phyloP scores from a whole-genome alignment of 2,797 vertebrate genomes.

The Benthosema pterotum region DNA sequence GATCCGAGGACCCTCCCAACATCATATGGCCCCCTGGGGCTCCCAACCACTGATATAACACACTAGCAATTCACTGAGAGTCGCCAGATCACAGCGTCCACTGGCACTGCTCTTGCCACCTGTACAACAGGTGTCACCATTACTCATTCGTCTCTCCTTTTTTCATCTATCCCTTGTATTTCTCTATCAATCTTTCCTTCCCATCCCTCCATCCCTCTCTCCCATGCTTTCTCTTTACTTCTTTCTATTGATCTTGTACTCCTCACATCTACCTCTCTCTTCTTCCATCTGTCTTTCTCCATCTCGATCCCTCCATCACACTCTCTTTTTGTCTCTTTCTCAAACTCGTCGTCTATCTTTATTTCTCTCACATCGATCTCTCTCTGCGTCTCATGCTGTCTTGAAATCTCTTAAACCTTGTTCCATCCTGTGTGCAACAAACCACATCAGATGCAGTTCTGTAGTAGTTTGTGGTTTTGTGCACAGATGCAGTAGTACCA shows the following conservation, averaged over 20 bases:
- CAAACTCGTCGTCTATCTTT: neutral
- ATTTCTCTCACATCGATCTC: neutral
- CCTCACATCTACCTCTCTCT: conserved; percentile 16
- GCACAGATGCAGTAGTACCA: neutral
- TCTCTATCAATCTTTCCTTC: neutral
- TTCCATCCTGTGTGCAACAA: too few species aligned
- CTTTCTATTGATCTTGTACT: neutral
- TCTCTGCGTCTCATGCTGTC: conserved; percentile 4
- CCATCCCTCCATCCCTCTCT: conserved; percentile 16
- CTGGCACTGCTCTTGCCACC: conserved; percentile 31
- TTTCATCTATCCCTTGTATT: neutral
- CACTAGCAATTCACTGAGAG: conserved; percentile 43
- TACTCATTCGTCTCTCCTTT: neutral
- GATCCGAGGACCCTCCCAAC: too few species aligned
- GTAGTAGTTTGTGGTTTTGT: too few species aligned
- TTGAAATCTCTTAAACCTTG: conserved; percentile 38
- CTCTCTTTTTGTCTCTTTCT: neutral
- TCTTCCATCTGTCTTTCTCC: conserved; percentile 10
- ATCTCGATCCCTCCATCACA: neutral
- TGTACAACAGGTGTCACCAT: neutral
- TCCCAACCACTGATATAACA: conserved; percentile 5
- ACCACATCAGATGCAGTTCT: too few species aligned
- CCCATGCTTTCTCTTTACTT: neutral
- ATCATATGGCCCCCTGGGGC: too few species aligned
- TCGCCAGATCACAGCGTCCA: conserved; percentile 43